Percentiles rank a stretch among this genome's conserved stretches.
These are phyloP conservation scores for Leptopilina myrica DNA, from an alignment of 2,888 invertebrate genomes.

Conservation along the genomic window DNA sequence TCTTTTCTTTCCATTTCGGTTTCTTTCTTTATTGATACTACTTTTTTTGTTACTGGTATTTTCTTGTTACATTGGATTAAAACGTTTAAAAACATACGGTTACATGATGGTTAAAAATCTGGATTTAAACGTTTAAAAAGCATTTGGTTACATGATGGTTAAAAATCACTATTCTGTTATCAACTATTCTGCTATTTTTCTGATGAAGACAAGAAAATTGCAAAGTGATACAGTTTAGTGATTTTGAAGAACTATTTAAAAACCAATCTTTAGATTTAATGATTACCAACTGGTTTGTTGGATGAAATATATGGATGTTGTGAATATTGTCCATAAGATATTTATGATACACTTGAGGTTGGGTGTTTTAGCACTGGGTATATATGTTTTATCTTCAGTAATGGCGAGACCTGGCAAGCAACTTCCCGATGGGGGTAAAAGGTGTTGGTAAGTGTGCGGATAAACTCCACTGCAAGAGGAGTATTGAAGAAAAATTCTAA, in stretches of 20 bases:
- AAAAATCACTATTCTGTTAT: too few species aligned
- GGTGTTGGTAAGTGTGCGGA: constrained; percentile 11
- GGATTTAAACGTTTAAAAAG: too few species aligned
- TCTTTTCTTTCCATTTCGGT: too few species aligned
- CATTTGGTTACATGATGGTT: too few species aligned
- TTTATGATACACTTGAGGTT: constrained; percentile 27
- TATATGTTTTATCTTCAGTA: neutral
- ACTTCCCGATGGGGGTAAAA: neutral
- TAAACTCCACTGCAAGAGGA: neutral
- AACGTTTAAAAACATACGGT: too few species aligned
- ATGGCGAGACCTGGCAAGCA: neutral
- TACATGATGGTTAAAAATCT: too few species aligned
- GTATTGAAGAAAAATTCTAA: constrained; percentile 34
- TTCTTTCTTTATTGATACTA: too few species aligned
- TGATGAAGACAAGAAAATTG: too few species aligned
- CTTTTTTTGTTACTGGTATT: too few species aligned
- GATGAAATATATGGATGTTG: constrained; percentile 8
- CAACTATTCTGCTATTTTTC: too few species aligned
- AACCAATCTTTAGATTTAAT: neutral
- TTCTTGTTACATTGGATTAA: too few species aligned
- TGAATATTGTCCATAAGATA: constrained; percentile 22
- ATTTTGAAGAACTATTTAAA: neutral
- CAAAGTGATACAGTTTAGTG: too few species aligned
- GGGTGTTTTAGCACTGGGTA: neutral
- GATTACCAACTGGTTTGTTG: neutral